Percentiles rank a stretch among this genome's conserved stretches.
phyloP scores from a whole-genome alignment of 2,888 invertebrate genomes.

The Cremastinae sp. region DNA sequence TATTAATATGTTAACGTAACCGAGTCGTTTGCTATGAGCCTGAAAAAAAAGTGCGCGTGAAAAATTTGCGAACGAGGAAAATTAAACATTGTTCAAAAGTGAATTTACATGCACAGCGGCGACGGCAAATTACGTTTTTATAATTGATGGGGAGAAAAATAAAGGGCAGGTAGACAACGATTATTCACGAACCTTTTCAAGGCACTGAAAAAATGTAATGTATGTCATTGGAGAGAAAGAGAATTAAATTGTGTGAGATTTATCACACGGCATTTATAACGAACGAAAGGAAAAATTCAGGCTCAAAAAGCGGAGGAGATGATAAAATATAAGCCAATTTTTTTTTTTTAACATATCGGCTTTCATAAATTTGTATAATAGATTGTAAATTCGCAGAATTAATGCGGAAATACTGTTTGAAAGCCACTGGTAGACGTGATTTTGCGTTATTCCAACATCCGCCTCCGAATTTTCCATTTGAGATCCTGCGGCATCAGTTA shows the following conservation, averaged over 20 bases:
- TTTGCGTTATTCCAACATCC: no score
- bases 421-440: background rate
- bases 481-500: background rate
- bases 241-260: no score
- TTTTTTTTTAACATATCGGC: no score
- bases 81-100: background rate
- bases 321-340: no score
- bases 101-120: background rate
- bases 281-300: no score
- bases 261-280: no score
- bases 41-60: background rate
- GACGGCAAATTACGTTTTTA: background rate
- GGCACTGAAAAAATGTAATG: background rate
- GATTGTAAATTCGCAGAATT: constrained; percentile 20
- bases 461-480: no score
- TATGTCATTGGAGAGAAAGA: background rate
- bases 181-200: background rate
- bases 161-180: background rate
- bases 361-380: background rate
- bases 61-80: background rate
- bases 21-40: background rate
- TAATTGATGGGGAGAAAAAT: background rate
- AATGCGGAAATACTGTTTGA: background rate
- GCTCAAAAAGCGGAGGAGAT: no score
- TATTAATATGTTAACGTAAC: no score